Evolutionary conservation across 2,113 vertebrate species (phyloP).

Genomic region (Actenoides hombroni): DNA sequence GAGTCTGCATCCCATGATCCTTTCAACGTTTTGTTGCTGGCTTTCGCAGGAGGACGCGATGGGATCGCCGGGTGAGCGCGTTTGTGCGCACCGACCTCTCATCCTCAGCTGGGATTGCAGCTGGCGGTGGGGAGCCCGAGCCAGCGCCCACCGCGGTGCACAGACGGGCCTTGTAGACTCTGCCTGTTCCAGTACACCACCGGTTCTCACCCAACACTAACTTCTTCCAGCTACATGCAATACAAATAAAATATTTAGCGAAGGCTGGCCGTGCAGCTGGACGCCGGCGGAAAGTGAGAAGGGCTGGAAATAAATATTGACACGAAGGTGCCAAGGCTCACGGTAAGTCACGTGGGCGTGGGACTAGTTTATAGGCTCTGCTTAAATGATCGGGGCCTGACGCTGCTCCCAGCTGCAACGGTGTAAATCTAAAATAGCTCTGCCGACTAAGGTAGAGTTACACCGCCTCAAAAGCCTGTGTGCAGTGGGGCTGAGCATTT

Average conservation of each 20-base stretch:
- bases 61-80: fast-evolving
- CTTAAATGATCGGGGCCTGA: neutral
- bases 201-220: neutral
- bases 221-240: neutral
- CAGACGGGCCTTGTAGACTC: neutral
- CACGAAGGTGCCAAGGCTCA: neutral
- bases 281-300: neutral
- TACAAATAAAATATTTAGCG: slow-evolving; percentile 21
- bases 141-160: fast-evolving
- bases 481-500: neutral
- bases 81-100: neutral
- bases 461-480: neutral
- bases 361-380: neutral
- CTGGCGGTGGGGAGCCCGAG: fast-evolving
- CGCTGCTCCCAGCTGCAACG: neutral
- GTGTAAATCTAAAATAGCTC: neutral
- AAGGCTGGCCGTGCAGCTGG: neutral
- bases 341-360: neutral
- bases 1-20: neutral
- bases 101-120: neutral
- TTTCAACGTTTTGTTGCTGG: neutral
- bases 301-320: slow-evolving; percentile 12
- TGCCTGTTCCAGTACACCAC: neutral
- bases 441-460: fast-evolving
- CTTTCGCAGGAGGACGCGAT: neutral